Evolutionary conservation across 37 sponge, comb jelly and placozoan species (phyloP), one percentile per base, ranked within the genome.

Genomic region (Crambe crambe): DNA sequence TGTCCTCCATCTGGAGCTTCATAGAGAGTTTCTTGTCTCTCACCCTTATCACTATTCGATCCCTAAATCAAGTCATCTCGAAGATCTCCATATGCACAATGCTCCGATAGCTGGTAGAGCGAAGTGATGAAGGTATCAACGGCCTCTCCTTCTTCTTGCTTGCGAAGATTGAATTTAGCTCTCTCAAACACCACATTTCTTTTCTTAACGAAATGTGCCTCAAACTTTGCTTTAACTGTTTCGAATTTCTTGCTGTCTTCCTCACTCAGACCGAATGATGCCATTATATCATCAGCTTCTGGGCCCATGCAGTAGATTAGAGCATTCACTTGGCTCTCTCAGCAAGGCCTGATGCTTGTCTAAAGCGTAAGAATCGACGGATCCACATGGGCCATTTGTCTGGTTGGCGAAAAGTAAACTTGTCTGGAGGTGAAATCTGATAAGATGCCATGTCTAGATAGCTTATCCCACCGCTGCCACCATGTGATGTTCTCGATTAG

Each of bases 381-480:
- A 78, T 64, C 86, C 86, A 86, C 42, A 36, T 72, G 25, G 86
- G 74, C 86, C 86, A 86, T 39, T 86, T 78, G 30, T 86, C 68
- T 2, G 86, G 86, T 23, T 78, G 27, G 3, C 31, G 71, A 58
- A 86, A 86, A 56, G 3, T 51, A 32, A 86, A 86, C 5, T 27
- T 23, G 70, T 86, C 80, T 29, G 80, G 80, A 35, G 84, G 84
- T 57, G 79, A 37, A 54, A 76, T 70, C 37, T 72, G 72, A 59
- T 72, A 81, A 5, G 81, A 56, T 3, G 62, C 72, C 68, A 68
- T 47, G 51, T 6, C 51, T 47, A 12, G 12, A 15, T 6, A 47
- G 6, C 10, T 12, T 6, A 47, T 47, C 51, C 51, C 51, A 47
- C 51, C 51, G 12, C 51, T 47, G 51, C 51, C 51, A 47, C 51